Evolutionary conservation across 2,797 vertebrate species (phyloP), one percentile per base, ranked within the genome.

Genomic region (Columba guinea): DNA sequence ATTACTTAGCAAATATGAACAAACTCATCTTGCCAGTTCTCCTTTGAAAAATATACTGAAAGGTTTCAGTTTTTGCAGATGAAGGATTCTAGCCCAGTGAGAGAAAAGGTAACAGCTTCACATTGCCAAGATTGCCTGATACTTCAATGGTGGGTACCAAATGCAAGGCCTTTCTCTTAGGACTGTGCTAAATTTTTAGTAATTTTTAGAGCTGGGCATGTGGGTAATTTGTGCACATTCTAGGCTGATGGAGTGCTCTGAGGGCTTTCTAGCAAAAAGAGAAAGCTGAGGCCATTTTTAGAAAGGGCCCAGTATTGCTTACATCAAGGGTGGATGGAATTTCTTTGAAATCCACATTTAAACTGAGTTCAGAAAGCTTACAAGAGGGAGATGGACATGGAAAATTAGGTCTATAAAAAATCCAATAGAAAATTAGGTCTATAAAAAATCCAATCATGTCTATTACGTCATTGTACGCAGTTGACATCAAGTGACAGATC

Each of bases 281-380:
- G 6, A 19, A 73, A 59, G 26, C 12, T 34, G 35, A 46, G 9
- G 7, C 6, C 0, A 10, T 51, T 82, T 75, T 63, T 70, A 37
- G 15, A 5, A 78, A 21, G 1, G 5, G 7, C 7, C 10, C 9
- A 34, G 3, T 28, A 26, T 6, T 34, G 3, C 5, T 74, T 27
- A 49, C 4, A 53, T 58, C 64, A 55, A 51, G 7, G 8, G 2
- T 41, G 9, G 7, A 21, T 46, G 10, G 14, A 74, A 63, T 59
- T 67, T 78, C 15, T 53, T 63, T 51, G 17, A 84, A 84, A 55
- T 1, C 1, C 5, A 9, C 10, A 20, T 51, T 32, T 84, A 20
- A 55, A 55, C 0, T 30, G 19, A 55, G 5, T 78, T 77, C 7
- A 67, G 78, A 65, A 51, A 81, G 6, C 8, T 81, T 44, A 55